Base-by-base conservation (phyloP, 64 coral and sea anemone species). In the Hydrozoanthus tunicans region DNA sequence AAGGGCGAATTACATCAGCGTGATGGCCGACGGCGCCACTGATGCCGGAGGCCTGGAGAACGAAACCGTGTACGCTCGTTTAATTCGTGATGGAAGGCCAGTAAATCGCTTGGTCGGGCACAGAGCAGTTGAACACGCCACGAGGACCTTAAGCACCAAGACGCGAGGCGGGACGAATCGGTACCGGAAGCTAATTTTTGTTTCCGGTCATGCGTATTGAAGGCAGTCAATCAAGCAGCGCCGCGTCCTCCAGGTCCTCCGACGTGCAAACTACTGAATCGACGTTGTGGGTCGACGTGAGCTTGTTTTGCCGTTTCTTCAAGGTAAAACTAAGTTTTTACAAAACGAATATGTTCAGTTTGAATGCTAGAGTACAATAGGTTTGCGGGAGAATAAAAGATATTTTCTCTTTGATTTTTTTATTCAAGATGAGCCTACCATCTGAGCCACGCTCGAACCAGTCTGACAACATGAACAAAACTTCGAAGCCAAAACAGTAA, bases 101-200 rank as follows among this genome's bases (percentile, higher is more conserved):
- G 79, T 81, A 27, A 81, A 81, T 81, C 58, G 58, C 63, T 59
- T 81, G 78, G 57, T 80, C 20, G 55, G 59, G 57, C 79, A 81
- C 79, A 81, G 32, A 4, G 53, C 79, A 27, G 79, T 81, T 81
- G 57, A 56, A 55, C 79, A 81, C 27, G 79, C 20, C 20, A 20
- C 20, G 20, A 20, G 58, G 79, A 61, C 79, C 56, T 81, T 81
- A 81, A 81, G 79, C 79, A 81, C 59, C 57, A 81, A 81, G 57
- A 81, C 82, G 82, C 82, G 82, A 86, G 82, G 66, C 60, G 7
- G 7, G 82, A 86, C 58, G 82, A 86, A 61, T 61, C 17, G 82
- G 26, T 86, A 86, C 82, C 82, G 82, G 66, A 20, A 20, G 20
- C 20, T 20, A 20, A 20, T 20, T 20, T 20, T 20, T 20, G 20